Evolutionary conservation across 2,113 vertebrate species (phyloP).

Genomic region (Thalassarche chlororhynchos): DNA sequence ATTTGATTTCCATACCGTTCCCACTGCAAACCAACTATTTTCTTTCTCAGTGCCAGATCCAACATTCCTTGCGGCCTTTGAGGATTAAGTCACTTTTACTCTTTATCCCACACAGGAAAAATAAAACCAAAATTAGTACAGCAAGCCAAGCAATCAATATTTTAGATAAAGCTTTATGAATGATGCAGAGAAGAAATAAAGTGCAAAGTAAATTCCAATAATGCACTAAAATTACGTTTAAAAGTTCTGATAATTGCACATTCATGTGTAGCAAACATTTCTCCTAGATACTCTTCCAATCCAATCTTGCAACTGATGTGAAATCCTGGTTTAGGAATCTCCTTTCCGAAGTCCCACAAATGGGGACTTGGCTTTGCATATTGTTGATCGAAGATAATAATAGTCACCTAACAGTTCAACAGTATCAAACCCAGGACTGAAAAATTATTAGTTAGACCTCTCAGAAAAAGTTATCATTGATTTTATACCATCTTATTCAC

Average conservation of each 20-base stretch:
- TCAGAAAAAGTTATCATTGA: not conserved
- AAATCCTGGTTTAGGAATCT: not conserved
- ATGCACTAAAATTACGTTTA: not conserved
- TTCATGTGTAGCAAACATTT: not conserved
- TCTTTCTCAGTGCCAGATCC: slow-evolving; percentile 38
- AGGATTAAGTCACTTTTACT: slow-evolving; percentile 58
- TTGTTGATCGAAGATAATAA: not conserved
- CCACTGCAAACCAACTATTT: slow-evolving; percentile 50
- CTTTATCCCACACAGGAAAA: slow-evolving; percentile 39
- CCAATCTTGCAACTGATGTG: not conserved
- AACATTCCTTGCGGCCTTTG: slow-evolving; percentile 43
- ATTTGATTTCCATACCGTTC: slow-evolving; percentile 58
- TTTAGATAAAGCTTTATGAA: not conserved
- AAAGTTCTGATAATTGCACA: not conserved
- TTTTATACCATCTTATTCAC: not conserved
- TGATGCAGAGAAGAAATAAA: not conserved
- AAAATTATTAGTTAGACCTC: not conserved
- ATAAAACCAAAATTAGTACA: not conserved
- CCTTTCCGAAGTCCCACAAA: not conserved
- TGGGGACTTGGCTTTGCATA: not conserved
- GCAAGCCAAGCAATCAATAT: slow-evolving; percentile 18
- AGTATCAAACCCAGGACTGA: not conserved
- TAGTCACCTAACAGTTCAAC: not conserved
- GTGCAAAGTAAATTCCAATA: not conserved
- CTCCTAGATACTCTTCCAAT: not conserved